phyloP scores from a whole-genome alignment of 2,113 vertebrate genomes.

The Micronycteris hirsuta region DNA sequence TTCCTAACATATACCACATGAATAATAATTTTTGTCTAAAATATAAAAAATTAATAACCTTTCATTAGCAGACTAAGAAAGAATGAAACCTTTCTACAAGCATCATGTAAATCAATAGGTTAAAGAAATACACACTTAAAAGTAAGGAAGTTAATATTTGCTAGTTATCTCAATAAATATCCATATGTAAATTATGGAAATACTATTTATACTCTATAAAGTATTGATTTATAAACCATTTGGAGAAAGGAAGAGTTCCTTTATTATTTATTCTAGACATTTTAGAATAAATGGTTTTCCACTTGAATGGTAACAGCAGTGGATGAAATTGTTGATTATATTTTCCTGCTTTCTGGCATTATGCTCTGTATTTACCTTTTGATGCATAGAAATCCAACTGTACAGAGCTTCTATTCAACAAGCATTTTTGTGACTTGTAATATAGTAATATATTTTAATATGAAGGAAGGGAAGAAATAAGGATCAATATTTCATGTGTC shows the following conservation, averaged over 20 bases:
- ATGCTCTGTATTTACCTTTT: constrained; percentile 63
- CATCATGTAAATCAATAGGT: neutral
- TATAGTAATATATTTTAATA: constrained; percentile 50
- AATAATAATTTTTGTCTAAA: neutral
- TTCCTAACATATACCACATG: neutral
- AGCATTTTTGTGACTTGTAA: constrained; percentile 68
- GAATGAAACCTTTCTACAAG: neutral
- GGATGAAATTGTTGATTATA: constrained; percentile 69
- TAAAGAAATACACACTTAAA: neutral
- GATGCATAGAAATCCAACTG: constrained; percentile 66
- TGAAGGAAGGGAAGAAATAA: constrained; percentile 22
- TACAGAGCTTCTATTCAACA: constrained; percentile 48
- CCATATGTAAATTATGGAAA: neutral
- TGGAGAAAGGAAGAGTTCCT: neutral
- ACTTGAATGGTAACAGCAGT: constrained; percentile 59
- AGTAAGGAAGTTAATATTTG: neutral
- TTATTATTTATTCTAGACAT: constrained; percentile 60
- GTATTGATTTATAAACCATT: neutral
- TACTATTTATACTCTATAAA: neutral
- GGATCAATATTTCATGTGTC: neutral
- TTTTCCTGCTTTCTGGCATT: constrained; percentile 68
- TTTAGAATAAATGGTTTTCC: constrained; percentile 67
- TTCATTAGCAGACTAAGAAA: neutral
- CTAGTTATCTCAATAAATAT: neutral
- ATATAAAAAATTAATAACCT: neutral